phyloP scores from a whole-genome alignment of 2,888 invertebrate species.

The Ecliptopera silaceata region DNA sequence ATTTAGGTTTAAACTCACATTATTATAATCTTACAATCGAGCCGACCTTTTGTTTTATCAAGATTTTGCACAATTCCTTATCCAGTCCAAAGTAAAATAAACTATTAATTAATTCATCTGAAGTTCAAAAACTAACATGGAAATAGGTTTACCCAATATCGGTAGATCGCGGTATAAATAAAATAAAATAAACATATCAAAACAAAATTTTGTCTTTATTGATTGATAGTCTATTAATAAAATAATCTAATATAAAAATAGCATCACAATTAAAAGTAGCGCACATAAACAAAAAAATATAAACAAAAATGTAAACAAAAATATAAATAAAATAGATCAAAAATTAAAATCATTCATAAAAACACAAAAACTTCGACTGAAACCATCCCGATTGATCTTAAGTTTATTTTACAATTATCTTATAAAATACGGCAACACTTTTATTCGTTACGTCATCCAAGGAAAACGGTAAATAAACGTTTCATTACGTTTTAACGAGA shows the following conservation, averaged over 20 bases:
- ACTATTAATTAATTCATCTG: no score
- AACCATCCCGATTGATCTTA: slow-evolving; percentile 18
- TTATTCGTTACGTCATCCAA: slow-evolving; percentile 8
- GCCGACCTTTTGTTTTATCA: slow-evolving; percentile 23
- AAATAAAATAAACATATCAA: slow-evolving; percentile 62
- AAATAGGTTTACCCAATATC: no score
- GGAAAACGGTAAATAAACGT: background rate
- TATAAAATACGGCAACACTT: slow-evolving; percentile 27
- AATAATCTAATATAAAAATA: slow-evolving; percentile 79
- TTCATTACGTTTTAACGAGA: no score
- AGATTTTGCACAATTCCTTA: slow-evolving; percentile 17
- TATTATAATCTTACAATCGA: slow-evolving; percentile 11
- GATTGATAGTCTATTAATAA: slow-evolving; percentile 66
- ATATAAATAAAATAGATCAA: slow-evolving; percentile 59
- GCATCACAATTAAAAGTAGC: slow-evolving; percentile 72
- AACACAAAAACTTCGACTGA: slow-evolving; percentile 34
- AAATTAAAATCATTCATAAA: slow-evolving; percentile 36
- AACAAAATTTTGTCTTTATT: slow-evolving; percentile 76
- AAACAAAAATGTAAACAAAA: no score
- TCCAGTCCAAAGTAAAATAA: background rate
- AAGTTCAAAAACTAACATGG: no score
- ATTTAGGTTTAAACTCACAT: slow-evolving; percentile 36
- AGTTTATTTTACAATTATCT: background rate
- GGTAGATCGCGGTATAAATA: slow-evolving; percentile 33
- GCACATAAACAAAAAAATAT: slow-evolving; percentile 55